A percentile compares a stretch with the other conserved stretches of the same genome.
Evolutionary conservation across 2,888 invertebrate species (phyloP).

Genomic region (Merodon equestris): DNA sequence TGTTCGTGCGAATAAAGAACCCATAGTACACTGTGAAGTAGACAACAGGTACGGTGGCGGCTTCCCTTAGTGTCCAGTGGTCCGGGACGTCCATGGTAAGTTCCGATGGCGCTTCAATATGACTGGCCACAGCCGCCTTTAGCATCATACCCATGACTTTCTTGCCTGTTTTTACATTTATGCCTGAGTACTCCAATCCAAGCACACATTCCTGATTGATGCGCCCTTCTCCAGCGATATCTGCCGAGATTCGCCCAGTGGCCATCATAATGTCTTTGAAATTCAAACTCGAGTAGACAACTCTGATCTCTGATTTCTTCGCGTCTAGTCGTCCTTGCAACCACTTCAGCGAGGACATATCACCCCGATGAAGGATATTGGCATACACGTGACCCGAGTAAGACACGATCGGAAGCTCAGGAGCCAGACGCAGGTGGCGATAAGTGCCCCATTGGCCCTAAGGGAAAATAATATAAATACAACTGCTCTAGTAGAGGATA

Average conservation of each 20-base stretch:
- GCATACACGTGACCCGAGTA: conserved; percentile 84
- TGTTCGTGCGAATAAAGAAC: conserved; percentile 75
- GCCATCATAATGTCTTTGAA: conserved; percentile 96
- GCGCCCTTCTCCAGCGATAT: conserved; percentile 84
- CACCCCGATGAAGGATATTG: conserved; percentile 87
- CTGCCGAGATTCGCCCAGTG: conserved; percentile 90
- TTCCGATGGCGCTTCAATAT: conserved; percentile 65
- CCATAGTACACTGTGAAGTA: conserved; percentile 84
- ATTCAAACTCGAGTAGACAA: conserved; percentile 87
- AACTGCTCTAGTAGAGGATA: too few species aligned
- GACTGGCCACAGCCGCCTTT: conserved; percentile 80
- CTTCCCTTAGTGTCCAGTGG: conserved; percentile 86
- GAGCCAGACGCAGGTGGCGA: conserved; percentile 84
- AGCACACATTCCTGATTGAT: conserved; percentile 82
- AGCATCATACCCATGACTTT: conserved; percentile 82
- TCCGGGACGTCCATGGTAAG: conserved; percentile 85
- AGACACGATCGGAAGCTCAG: conserved; percentile 76
- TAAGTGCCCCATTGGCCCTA: conserved; percentile 83
- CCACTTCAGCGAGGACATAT: conserved; percentile 89
- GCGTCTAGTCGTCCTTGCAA: conserved; percentile 82
- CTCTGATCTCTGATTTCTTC: conserved; percentile 80
- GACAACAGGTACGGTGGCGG: conserved; percentile 88
- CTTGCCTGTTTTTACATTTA: conserved; percentile 79
- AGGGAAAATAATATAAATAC: not conserved
- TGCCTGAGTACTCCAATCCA: conserved; percentile 84